Base-by-base conservation (phyloP, 2,113 vertebrate species). In the Sturnira hondurensis region DNA sequence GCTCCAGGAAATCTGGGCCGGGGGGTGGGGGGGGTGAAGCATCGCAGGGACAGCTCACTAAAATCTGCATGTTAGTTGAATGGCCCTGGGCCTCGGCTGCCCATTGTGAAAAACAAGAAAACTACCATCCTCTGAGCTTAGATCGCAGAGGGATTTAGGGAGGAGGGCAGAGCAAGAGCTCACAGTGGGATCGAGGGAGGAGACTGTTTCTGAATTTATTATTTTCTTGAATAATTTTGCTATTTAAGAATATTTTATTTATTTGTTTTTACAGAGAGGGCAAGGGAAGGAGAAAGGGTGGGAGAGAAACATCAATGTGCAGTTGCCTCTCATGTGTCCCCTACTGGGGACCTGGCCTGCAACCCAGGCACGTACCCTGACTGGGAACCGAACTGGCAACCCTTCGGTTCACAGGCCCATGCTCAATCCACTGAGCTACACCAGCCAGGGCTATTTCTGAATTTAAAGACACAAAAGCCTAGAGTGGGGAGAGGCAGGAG, bases 41-140 rank as follows among this genome's bases (percentile, higher is more conserved):
- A 24, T 65, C 17, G 0, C 8, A 0, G 28, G 0, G 28, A 71
- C 36, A 11, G 14, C 50, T 43, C 54, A 0, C 84, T 41, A 14
- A 70, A 43, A 28, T 26, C 41, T 58, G 76, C 17, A 1, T 7
- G 9, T 38, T 7, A 28, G 22, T 6, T 16, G 31, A 31, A 28
- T 20, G 36, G 17, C n/a, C 8, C 12, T 50, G 58, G 73, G 33
- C 33, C 67, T 74, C 28, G 8, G 26, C 73, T 65, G n/a, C 50
- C 78, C 50, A 2, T 1, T 24, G 22, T 28, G 67, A 14, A 74
- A 38, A 77, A 54, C 28, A 91, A 45, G 73, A n/a, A 36, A 7
- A 11, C 36, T 43, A 22, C 10, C 12, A 31, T 24, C 47, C 61
- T 43, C 33, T 73, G 33, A 15, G 31, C 56, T 47, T 17, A 56